These are phyloP conservation scores for Alloplasta piceator DNA, from an alignment of 2,888 invertebrate species.

Conservation along the genomic window DNA sequence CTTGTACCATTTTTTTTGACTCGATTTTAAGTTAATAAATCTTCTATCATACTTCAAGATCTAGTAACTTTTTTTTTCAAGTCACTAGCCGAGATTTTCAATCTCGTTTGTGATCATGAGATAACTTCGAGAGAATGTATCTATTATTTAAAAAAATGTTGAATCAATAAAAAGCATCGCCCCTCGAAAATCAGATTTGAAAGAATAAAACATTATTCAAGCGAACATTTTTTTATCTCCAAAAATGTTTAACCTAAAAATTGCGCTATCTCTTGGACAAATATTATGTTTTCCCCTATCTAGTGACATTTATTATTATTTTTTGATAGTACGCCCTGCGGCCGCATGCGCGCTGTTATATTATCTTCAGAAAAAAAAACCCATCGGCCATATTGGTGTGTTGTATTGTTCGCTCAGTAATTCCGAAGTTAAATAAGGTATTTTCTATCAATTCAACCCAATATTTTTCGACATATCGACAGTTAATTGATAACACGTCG, in stretches of 20 bases:
- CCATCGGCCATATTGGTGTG: slow-evolving; percentile 84
- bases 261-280: slow-evolving; percentile 38
- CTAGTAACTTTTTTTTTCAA: slow-evolving; percentile 10
- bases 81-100: neutral
- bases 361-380: slow-evolving; percentile 77
- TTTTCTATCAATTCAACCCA: slow-evolving; percentile 69
- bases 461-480: slow-evolving; percentile 39
- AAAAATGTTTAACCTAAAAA: neutral
- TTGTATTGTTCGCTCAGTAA: slow-evolving; percentile 83
- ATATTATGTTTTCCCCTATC: slow-evolving; percentile 34
- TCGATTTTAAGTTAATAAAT: no score
- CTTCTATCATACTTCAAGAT: no score
- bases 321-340: slow-evolving; percentile 43
- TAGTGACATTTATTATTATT: slow-evolving; percentile 70
- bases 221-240: no score
- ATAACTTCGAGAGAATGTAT: neutral
- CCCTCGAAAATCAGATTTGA: neutral
- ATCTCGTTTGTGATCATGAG: neutral
- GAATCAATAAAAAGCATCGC: neutral
- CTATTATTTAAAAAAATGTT: neutral
- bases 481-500: slow-evolving; percentile 31
- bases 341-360: slow-evolving; percentile 78
- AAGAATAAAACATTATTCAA: neutral
- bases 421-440: slow-evolving; percentile 82
- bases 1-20: no score